Evolutionary conservation across 1,140 invertebrate genomes (phyloP).

Genomic region (Drosophila ficusphila): DNA sequence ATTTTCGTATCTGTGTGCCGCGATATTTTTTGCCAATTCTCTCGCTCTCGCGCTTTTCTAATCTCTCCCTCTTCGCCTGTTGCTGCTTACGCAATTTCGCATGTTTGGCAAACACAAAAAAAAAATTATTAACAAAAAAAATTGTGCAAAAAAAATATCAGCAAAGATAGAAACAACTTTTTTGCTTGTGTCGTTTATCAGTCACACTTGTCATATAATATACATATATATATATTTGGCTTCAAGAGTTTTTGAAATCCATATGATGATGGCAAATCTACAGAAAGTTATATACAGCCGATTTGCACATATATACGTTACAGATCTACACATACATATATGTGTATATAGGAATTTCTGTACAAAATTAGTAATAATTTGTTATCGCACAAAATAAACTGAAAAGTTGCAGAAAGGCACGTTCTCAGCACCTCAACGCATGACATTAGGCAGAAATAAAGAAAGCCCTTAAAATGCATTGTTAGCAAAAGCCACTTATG

Average conservation of each 20-base stretch:
- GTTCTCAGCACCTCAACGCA: constrained; percentile 23
- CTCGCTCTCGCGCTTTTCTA: constrained; percentile 30
- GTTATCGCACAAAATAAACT: constrained; percentile 15
- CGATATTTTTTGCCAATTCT: constrained; percentile 50
- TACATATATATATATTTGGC: background rate
- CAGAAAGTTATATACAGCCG: too few relatives aligned
- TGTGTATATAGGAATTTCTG: background rate
- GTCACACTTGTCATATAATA: constrained; percentile 17
- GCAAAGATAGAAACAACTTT: constrained; percentile 9
- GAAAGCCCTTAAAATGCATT: constrained; percentile 1
- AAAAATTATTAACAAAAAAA: constrained; percentile 52
- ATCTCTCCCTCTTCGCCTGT: constrained; percentile 10
- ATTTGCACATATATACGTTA: too few relatives aligned
- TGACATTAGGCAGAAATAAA: constrained; percentile 38
- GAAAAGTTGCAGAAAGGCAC: constrained; percentile 36
- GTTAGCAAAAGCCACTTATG: background rate
- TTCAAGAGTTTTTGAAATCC: background rate
- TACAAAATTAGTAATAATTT: constrained; percentile 16
- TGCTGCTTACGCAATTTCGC: constrained; percentile 68
- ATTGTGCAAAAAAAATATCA: constrained; percentile 12
- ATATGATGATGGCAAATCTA: background rate
- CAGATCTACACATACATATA: background rate
- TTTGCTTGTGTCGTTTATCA: constrained; percentile 20
- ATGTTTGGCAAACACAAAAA: constrained; percentile 74
- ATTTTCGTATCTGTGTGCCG: constrained; percentile 2